These are phyloP conservation scores for Sialis lutaria DNA, from an alignment of 2,888 invertebrate genomes.

Conservation along the genomic window DNA sequence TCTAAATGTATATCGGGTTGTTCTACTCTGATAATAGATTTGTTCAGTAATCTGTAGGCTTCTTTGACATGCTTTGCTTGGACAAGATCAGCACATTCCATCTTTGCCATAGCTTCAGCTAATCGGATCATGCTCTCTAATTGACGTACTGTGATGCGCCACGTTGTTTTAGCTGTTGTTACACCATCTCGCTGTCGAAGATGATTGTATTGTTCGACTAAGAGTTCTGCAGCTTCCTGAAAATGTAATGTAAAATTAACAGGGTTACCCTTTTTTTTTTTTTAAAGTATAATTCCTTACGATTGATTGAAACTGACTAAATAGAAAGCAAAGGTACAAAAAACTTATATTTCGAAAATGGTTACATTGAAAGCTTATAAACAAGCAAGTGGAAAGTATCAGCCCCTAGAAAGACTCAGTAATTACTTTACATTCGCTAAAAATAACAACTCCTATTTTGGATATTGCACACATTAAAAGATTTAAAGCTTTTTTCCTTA, in stretches of 20 bases:
- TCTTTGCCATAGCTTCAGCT: conserved; percentile 89
- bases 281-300: too few relatives aligned
- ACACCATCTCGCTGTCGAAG: conserved; percentile 71
- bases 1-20: conserved; percentile 92
- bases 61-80: conserved; percentile 78
- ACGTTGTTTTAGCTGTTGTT: conserved; percentile 50
- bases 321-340: too few relatives aligned
- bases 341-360: too few relatives aligned
- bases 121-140: conserved; percentile 89
- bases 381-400: too few relatives aligned
- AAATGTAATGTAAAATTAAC: conserved; percentile 5
- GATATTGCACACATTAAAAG: too few relatives aligned
- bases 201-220: conserved; percentile 78
- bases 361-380: too few relatives aligned
- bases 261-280: neutral
- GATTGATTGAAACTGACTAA: too few relatives aligned
- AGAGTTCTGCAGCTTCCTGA: conserved; percentile 60
- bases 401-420: too few relatives aligned
- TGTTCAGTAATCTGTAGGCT: conserved; percentile 74
- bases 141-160: conserved; percentile 95
- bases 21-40: conserved; percentile 92
- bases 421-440: too few relatives aligned
- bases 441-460: too few relatives aligned
- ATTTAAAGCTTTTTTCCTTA: too few relatives aligned
- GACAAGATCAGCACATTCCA: conserved; percentile 88